Conservation (phyloP, 2,797 vertebrate species). For the Nothura maculosa region DNA sequence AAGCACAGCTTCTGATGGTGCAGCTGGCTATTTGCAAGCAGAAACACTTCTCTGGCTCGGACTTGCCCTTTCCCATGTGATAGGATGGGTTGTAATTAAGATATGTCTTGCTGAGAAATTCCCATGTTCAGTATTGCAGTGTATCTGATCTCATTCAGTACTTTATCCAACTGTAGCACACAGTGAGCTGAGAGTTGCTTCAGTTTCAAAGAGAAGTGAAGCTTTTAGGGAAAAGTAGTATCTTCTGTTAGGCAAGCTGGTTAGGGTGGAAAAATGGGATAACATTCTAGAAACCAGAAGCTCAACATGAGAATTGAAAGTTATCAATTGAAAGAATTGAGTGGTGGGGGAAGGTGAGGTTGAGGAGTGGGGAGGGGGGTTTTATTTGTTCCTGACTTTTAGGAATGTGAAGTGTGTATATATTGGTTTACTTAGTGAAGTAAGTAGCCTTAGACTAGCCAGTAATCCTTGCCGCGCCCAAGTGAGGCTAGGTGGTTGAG, state of each 20-base stretch:
- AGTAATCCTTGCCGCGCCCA: not conserved
- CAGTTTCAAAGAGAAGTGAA: not conserved
- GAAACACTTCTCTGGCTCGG: conserved; percentile 58
- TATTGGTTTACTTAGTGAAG: not conserved
- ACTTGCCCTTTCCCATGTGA: conserved; percentile 58
- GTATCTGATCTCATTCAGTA: conserved; percentile 44
- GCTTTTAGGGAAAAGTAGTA: not conserved
- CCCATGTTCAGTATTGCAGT: conserved; percentile 48
- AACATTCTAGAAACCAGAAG: not conserved
- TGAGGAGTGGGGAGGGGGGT: too few relatives aligned
- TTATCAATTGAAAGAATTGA: not conserved
- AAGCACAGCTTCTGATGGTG: conserved; percentile 25
- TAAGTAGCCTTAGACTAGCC: not conserved
- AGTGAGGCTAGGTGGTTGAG: not conserved
- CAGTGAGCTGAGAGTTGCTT: not conserved
- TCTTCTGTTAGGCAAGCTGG: not conserved
- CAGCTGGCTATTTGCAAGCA: conserved; percentile 37
- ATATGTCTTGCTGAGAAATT: conserved; percentile 41
- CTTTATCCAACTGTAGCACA: not conserved
- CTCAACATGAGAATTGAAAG: not conserved
- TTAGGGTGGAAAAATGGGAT: not conserved
- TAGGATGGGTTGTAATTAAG: conserved; percentile 66
- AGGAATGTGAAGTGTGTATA: not conserved
- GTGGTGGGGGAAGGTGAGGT: too few relatives aligned
- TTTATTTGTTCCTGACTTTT: not conserved